A percentile compares a stretch with the other conserved stretches of the same genome.
Conservation (phyloP, 2,888 invertebrate species). For the Salpingus planirostris region DNA sequence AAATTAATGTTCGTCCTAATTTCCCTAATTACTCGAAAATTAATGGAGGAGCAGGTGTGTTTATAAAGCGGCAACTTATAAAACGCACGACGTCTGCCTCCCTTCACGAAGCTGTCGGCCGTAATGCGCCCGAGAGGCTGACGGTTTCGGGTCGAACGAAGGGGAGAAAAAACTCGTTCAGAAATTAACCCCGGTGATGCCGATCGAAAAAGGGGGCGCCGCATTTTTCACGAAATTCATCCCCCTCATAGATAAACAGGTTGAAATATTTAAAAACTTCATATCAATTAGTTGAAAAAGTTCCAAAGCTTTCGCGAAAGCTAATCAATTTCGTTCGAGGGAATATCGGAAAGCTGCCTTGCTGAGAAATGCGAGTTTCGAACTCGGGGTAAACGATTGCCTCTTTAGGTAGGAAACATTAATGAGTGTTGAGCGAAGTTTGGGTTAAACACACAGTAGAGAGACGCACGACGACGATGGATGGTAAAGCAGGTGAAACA, state of each 20-base stretch:
- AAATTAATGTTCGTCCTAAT: constrained; percentile 8
- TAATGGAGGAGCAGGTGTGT: constrained; percentile 11
- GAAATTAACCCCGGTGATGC: too few species aligned
- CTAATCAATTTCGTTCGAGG: constrained; percentile 16
- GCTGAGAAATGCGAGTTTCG: constrained; percentile 16
- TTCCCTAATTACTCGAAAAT: constrained; percentile 10
- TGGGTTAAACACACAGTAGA: constrained; percentile 9
- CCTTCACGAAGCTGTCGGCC: too few species aligned
- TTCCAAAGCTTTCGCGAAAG: constrained; percentile 14
- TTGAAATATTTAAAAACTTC: constrained; percentile 20
- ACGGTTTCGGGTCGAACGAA: too few species aligned
- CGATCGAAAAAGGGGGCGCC: too few species aligned
- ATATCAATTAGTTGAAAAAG: constrained; percentile 21
- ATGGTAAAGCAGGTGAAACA: too few species aligned
- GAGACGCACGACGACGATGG: too few species aligned
- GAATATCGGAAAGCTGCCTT: constrained; percentile 17
- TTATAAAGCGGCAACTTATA: constrained; percentile 6
- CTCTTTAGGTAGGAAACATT: constrained; percentile 15
- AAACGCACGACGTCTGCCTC: too few species aligned
- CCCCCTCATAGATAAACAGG: constrained; percentile 8
- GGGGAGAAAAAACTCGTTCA: too few species aligned
- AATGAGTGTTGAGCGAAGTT: constrained; percentile 15
- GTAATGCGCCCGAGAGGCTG: too few species aligned
- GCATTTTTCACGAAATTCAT: constrained; percentile 5
- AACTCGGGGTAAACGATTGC: constrained; percentile 16